Percentiles rank a stretch among this genome's conserved stretches.
These are phyloP conservation scores for Laothoe populi DNA, from an alignment of 2,888 invertebrate genomes.

Conservation along the genomic window DNA sequence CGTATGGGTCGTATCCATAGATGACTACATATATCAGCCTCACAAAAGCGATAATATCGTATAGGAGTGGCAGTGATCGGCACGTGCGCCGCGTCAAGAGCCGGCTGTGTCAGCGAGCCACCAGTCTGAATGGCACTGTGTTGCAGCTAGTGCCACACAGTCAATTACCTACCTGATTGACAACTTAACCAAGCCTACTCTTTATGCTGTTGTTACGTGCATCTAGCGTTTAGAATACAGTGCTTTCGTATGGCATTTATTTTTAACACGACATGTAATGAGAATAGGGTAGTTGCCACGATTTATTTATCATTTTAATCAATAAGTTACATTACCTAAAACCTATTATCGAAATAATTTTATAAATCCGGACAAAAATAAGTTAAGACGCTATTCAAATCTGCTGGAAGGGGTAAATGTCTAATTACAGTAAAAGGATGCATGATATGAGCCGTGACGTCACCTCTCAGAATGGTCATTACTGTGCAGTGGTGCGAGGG, in stretches of 20 bases:
- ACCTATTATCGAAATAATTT: too few species aligned
- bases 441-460: too few species aligned
- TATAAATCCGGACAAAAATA: too few species aligned
- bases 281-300: too few species aligned
- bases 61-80: constrained; percentile 74
- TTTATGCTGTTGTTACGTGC: constrained; percentile 41
- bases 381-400: too few species aligned
- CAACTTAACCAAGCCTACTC: constrained; percentile 61
- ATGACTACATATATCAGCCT: constrained; percentile 15
- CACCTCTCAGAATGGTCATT: too few species aligned
- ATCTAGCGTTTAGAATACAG: background rate
- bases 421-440: too few species aligned
- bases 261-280: too few species aligned
- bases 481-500: too few species aligned
- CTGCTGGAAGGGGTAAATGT: too few species aligned
- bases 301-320: too few species aligned
- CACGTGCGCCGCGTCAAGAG: constrained; percentile 75
- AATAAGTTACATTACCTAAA: too few species aligned
- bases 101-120: constrained; percentile 64
- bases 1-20: constrained; percentile 9
- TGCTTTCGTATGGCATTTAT: background rate
- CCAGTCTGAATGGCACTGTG: constrained; percentile 54
- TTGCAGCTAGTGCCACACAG: constrained; percentile 63
- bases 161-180: constrained; percentile 71
- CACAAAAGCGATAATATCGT: constrained; percentile 65